A percentile compares a stretch with the other conserved stretches of the same genome.
Evolutionary conservation across 2,888 invertebrate species (phyloP).

Genomic region (Labia minor): DNA sequence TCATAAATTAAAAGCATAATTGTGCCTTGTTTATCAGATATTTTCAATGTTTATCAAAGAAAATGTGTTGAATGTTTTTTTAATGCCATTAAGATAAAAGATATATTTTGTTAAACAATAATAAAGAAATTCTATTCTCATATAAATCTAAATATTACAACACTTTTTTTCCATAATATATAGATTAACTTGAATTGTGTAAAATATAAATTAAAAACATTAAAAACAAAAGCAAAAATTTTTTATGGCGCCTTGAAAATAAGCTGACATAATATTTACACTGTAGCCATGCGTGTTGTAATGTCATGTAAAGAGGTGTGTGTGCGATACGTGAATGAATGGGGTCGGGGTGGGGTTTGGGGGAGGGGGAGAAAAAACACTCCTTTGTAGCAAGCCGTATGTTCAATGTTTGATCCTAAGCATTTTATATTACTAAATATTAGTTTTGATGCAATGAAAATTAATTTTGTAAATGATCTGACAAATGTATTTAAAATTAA

Average conservation of each 20-base stretch:
- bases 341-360: background rate
- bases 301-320: background rate
- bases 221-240: background rate
- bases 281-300: background rate
- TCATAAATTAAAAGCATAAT: too few relatives aligned
- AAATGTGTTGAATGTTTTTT: too few relatives aligned
- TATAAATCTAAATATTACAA: background rate
- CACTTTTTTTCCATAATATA: background rate
- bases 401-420: background rate
- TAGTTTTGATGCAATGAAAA: background rate
- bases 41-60: too few relatives aligned
- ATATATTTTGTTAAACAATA: too few relatives aligned
- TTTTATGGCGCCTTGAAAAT: background rate
- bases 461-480: background rate
- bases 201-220: background rate
- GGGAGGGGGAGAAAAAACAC: background rate
- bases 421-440: background rate
- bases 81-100: too few relatives aligned
- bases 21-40: too few relatives aligned
- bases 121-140: too few relatives aligned
- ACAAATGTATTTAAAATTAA: background rate
- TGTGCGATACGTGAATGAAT: too few relatives aligned
- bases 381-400: background rate
- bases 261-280: background rate
- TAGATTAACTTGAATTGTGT: background rate